phyloP scores from a whole-genome alignment of 2,888 invertebrate genomes.

The Drosophila antonietae region DNA sequence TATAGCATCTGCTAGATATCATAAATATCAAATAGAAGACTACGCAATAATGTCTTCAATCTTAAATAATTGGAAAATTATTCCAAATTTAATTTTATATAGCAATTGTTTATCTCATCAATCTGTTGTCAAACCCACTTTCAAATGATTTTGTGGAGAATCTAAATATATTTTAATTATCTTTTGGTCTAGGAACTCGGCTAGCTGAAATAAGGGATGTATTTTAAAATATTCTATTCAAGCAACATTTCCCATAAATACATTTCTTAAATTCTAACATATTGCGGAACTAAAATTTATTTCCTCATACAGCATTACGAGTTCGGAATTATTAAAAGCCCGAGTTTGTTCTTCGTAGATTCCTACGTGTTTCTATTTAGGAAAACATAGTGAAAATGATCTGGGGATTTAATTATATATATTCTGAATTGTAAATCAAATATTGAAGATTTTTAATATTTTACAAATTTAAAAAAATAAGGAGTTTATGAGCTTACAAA shows the following conservation, averaged over 20 bases:
- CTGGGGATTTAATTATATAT: background rate
- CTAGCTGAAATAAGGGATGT: background rate
- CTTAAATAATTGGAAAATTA: too few relatives aligned
- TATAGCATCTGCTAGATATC: too few relatives aligned
- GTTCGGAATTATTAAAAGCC: conserved; percentile 4
- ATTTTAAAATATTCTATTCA: background rate
- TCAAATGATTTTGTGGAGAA: background rate
- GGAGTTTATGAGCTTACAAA: background rate
- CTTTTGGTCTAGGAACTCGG: background rate
- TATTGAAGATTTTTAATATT: background rate
- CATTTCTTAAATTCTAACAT: background rate
- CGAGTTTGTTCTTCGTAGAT: background rate
- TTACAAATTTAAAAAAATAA: background rate
- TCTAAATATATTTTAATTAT: background rate
- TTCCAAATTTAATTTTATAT: too few relatives aligned
- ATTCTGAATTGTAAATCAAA: background rate
- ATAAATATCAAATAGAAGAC: too few relatives aligned
- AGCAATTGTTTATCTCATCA: too few relatives aligned
- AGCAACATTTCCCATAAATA: background rate
- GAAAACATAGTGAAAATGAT: conserved; percentile 1
- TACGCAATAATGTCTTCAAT: too few relatives aligned
- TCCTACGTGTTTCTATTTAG: conserved; percentile 25
- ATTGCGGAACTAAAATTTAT: conserved; percentile 11
- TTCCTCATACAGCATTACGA: conserved; percentile 8
- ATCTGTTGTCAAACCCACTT: background rate